Conservation (phyloP, 2,888 invertebrate species). For the Eilema depressum region DNA sequence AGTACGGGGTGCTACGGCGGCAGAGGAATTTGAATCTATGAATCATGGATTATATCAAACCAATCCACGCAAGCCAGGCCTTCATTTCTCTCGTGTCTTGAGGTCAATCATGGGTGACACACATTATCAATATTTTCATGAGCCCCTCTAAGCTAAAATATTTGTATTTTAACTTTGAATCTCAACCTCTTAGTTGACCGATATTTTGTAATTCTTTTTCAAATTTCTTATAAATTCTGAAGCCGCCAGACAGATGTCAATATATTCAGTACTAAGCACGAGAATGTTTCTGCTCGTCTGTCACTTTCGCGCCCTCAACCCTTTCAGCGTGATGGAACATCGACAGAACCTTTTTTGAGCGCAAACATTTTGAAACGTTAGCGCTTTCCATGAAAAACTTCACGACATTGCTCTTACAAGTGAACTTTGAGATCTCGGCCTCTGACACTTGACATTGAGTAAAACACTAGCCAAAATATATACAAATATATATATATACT, state of each 20-base stretch:
- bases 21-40: too few relatives aligned
- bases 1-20: too few relatives aligned
- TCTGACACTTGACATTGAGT: neutral
- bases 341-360: neutral
- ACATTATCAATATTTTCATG: neutral
- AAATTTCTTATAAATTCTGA: neutral
- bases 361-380: slow-evolving; percentile 16
- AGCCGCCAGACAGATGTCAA: neutral
- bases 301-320: slow-evolving; percentile 6
- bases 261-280: neutral
- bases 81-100: too few relatives aligned
- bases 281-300: neutral
- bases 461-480: neutral
- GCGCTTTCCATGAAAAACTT: slow-evolving; percentile 9
- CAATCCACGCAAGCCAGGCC: too few relatives aligned
- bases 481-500: neutral
- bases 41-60: too few relatives aligned
- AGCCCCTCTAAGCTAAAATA: neutral
- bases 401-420: neutral
- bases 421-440: neutral
- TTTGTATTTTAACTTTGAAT: too few relatives aligned
- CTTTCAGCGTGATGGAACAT: slow-evolving; percentile 11
- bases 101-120: neutral
- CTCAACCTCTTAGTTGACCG: too few relatives aligned
- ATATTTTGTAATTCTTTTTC: neutral